phyloP scores from a whole-genome alignment of 2,113 vertebrate species.

The Rhabdornis inornatus region DNA sequence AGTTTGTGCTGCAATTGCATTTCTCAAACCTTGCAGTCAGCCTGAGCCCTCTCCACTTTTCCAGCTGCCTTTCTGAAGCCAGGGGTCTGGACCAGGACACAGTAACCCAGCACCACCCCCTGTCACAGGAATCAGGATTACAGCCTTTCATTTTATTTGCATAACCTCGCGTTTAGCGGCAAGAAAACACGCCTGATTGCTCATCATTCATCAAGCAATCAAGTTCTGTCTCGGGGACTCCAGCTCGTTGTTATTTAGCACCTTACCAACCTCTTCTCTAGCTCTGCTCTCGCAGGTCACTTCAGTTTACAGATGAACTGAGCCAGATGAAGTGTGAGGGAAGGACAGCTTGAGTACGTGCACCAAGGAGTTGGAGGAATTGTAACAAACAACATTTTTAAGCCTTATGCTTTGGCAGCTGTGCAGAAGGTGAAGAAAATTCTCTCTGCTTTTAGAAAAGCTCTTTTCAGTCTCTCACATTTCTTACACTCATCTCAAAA shows the following conservation, averaged over 20 bases:
- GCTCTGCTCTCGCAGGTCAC: not conserved
- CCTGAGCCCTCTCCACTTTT: not conserved
- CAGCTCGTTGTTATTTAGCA: not conserved
- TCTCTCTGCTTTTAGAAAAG: not conserved
- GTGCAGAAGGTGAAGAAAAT: constrained; percentile 22
- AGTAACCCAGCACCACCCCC: not conserved
- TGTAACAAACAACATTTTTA: constrained; percentile 8
- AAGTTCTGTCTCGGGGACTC: not conserved
- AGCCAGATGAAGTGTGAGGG: constrained; percentile 27
- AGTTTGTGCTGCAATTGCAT: not conserved
- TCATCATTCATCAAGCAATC: not conserved
- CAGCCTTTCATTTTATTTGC: not conserved
- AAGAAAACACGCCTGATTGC: not conserved
- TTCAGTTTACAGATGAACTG: constrained; percentile 4
- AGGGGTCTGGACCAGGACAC: not conserved
- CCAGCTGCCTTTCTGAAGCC: not conserved
- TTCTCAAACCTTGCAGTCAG: not conserved
- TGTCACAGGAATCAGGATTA: not conserved
- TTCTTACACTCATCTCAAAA: not conserved
- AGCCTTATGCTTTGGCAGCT: not conserved
- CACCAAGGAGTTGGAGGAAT: not conserved
- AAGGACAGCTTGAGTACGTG: not conserved
- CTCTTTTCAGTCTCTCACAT: not conserved
- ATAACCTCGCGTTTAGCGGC: not conserved
- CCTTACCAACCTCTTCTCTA: not conserved